phyloP scores from a whole-genome alignment of 2,888 invertebrate species.

The Agrochola litura region DNA sequence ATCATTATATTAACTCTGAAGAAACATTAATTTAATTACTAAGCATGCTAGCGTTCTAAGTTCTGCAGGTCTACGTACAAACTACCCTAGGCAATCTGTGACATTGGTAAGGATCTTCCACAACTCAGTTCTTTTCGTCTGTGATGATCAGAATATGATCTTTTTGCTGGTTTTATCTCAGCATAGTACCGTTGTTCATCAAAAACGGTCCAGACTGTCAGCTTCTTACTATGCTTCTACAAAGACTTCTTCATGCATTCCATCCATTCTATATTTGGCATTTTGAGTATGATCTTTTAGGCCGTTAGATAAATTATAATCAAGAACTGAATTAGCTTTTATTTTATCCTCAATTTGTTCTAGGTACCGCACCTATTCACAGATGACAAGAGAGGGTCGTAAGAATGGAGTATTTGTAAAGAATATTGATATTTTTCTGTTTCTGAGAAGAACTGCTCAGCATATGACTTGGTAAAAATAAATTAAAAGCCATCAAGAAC shows the following conservation, averaged over 20 bases:
- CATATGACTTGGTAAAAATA: not conserved
- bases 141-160: not conserved
- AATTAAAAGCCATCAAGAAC: not conserved
- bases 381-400: not conserved
- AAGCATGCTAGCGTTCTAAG: constrained; percentile 24
- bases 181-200: not conserved
- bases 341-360: not conserved
- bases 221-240: not conserved
- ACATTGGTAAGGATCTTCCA: constrained; percentile 22
- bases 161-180: not conserved
- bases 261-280: not conserved
- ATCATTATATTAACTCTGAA: constrained; percentile 50
- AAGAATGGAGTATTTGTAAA: not conserved
- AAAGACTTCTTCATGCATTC: not conserved
- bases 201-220: not conserved
- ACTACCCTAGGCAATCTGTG: constrained; percentile 8
- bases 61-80: constrained; percentile 14
- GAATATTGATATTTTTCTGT: not conserved
- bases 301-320: not conserved
- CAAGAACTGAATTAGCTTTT: not conserved
- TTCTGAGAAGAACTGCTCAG: not conserved
- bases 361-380: not conserved
- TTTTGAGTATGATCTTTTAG: not conserved
- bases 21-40: constrained; percentile 41
- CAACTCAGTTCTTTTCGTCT: not conserved